These are phyloP conservation scores for Drosophila miranda DNA, from an alignment of 1,140 invertebrate species.

Conservation along the genomic window DNA sequence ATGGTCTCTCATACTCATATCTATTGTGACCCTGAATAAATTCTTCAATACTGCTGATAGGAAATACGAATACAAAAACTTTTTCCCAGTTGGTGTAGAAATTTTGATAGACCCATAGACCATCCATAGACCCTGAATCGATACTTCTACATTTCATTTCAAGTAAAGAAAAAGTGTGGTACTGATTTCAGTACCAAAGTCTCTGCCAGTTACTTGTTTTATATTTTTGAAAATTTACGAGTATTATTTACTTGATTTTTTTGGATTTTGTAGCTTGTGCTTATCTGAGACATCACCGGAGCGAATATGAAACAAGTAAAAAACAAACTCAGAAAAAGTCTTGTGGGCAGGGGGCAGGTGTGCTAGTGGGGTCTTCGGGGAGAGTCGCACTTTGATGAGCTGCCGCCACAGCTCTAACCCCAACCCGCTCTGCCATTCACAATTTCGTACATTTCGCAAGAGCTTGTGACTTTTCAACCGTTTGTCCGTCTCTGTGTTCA, in stretches of 20 bases:
- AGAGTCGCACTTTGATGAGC: constrained; percentile 42
- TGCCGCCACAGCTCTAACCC: constrained; percentile 22
- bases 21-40: constrained; percentile 6
- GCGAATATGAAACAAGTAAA: constrained; percentile 16
- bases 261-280: neutral
- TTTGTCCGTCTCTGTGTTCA: neutral
- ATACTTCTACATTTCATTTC: no score
- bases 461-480: constrained; percentile 43
- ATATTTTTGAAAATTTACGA: neutral
- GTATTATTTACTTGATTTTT: constrained; percentile 5
- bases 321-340: neutral
- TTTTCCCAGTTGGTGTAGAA: no score
- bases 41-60: constrained; percentile 2
- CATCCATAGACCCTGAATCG: no score
- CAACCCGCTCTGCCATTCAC: neutral
- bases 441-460: constrained; percentile 28
- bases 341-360: neutral
- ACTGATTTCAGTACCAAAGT: neutral
- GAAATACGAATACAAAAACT: neutral
- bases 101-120: no score
- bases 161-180: neutral
- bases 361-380: neutral
- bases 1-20: constrained; percentile 8
- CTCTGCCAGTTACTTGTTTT: no score
- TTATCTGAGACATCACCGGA: constrained; percentile 17